Evolutionary conservation across 1,140 invertebrate genomes (phyloP), one percentile per base, ranked within the genome.

Genomic region (Drosophila ogumai): DNA sequence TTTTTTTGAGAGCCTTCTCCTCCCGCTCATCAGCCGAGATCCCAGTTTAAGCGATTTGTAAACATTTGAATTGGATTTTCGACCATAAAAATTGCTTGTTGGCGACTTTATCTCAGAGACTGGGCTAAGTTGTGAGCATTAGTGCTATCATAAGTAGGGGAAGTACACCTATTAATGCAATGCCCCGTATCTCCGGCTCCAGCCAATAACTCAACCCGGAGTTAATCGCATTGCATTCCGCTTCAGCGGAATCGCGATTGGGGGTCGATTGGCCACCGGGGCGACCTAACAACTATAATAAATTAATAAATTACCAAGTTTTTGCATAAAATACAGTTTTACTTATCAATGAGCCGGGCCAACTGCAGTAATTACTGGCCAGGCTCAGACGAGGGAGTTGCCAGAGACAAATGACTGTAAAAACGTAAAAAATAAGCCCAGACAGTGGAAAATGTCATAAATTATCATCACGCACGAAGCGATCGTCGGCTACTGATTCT

Each of bases 11-110:
- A 44, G 56, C 31, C 52, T 25, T 19, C 52, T 40, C 19, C 22
- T 44, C 66, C 40, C 40, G 52, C 32, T 68, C 54, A 38, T 54
- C 50, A 57, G 44, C 41, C 57, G 34, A 44, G 47, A 56, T 15
- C 52, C 75, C 63, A 81, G 85, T 88, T 88, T 88, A 90, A 90
- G 73, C 85, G 85, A 90, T 90, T 90, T 90, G 85, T 90, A 90
- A 90, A 90, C 85, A 90, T 90, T 90, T 90, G 86, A 90, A 90
- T 90, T 90, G 85, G 85, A 90, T 90, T 90, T 90, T 90, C 64
- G 81, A 81, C 52, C 85, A 85, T 90, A 90, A 90, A 88, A 90
- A 81, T 72, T 46, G 78, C 84, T 81, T 90, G 85, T 90, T 87
- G 72, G 84, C 79, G 64, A 81, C 84, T 76, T 82, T 88, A 88